Percentiles rank a stretch among this genome's conserved stretches.
Conservation (phyloP, 1,140 invertebrate genomes). For the Lordiphosa clarofinis region DNA sequence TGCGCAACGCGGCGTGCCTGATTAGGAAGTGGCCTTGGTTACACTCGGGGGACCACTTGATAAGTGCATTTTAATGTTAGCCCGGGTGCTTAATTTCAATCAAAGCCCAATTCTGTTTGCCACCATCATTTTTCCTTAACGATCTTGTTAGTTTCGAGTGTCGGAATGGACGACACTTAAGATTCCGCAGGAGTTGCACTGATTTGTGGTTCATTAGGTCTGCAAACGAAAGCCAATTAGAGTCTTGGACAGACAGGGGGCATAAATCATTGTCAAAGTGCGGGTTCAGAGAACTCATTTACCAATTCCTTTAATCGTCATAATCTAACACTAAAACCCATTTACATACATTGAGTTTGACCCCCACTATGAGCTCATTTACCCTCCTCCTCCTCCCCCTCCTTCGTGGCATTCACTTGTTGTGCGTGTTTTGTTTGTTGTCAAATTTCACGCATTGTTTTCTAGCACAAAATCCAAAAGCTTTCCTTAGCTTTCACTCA, state of each 20-base stretch:
- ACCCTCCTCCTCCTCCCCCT: no score
- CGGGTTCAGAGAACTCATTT: no score
- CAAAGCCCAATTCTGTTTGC: conserved; percentile 51
- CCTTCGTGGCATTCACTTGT: conserved; percentile 37
- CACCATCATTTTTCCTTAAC: conserved; percentile 40
- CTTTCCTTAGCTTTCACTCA: conserved; percentile 41
- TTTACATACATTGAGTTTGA: not conserved
- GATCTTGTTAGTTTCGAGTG: conserved; percentile 47
- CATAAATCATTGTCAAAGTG: conserved; percentile 60
- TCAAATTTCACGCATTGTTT: conserved; percentile 70
- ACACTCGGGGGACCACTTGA: conserved; percentile 15
- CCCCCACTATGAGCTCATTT: conserved; percentile 44
- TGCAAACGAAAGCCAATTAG: not conserved
- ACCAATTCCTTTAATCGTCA: no score
- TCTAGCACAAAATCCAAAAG: conserved; percentile 24
- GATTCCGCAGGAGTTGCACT: conserved; percentile 14
- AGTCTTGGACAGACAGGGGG: conserved; percentile 35
- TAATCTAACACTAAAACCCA: no score
- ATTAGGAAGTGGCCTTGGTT: conserved; percentile 47
- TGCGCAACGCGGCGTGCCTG: conserved; percentile 25
- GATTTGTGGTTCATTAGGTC: conserved; percentile 48
- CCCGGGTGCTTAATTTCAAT: conserved; percentile 45
- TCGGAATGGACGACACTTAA: conserved; percentile 10
- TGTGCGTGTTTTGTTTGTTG: conserved; percentile 59
- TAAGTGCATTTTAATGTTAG: conserved; percentile 76